phyloP scores from a whole-genome alignment of 1,140 invertebrate genomes.

The Magallana angulata region DNA sequence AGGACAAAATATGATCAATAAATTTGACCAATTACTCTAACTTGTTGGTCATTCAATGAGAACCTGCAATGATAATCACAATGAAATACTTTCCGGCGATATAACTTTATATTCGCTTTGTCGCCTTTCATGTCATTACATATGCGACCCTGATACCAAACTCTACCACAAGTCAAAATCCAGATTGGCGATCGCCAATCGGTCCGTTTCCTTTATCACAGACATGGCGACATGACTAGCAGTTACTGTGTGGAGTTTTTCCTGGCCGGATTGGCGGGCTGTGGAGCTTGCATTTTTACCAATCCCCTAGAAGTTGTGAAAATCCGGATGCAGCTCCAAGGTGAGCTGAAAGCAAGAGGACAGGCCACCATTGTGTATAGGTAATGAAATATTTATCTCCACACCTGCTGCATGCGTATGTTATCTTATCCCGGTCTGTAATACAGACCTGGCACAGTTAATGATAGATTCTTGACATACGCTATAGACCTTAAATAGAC shows the following conservation, averaged over 20 bases:
- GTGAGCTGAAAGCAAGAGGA: constrained; percentile 88
- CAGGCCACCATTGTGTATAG: constrained; percentile 81
- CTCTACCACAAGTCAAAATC: background rate
- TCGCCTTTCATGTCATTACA: too few relatives aligned
- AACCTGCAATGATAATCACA: too few relatives aligned
- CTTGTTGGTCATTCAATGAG: too few relatives aligned
- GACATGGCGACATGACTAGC: background rate
- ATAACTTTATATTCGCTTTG: too few relatives aligned
- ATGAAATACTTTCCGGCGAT: too few relatives aligned
- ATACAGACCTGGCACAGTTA: too few relatives aligned
- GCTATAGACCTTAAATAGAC: too few relatives aligned
- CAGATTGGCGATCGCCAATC: background rate
- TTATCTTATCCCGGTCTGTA: too few relatives aligned
- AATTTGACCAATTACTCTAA: too few relatives aligned
- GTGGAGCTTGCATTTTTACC: constrained; percentile 85
- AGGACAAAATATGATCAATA: too few relatives aligned
- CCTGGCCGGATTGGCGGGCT: constrained; percentile 82
- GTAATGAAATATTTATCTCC: constrained; percentile 67
- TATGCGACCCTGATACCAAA: too few relatives aligned
- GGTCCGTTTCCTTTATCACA: background rate
- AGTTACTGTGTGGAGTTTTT: constrained; percentile 4
- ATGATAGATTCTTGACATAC: too few relatives aligned
- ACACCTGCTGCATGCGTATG: background rate
- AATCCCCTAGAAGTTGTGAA: constrained; percentile 93
- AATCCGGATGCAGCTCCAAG: constrained; percentile 94